Percentiles rank a stretch among this genome's conserved stretches.
phyloP scores from a whole-genome alignment of 1,140 invertebrate genomes.

The Mylabris phalerata region DNA sequence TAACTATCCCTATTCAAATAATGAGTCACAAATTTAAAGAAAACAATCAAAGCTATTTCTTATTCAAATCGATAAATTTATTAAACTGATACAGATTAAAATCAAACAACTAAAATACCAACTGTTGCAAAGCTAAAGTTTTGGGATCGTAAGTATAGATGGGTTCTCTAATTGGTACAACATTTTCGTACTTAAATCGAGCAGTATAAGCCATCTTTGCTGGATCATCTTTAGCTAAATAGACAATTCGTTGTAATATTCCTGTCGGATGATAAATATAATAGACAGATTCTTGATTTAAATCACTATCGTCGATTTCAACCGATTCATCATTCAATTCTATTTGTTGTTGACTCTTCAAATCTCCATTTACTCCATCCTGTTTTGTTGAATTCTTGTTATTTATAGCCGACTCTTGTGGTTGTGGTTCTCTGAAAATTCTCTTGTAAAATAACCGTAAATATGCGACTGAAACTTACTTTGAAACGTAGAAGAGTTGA shows the following conservation, averaged over 20 bases:
- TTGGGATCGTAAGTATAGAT: conserved; percentile 48
- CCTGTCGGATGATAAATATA: conserved; percentile 50
- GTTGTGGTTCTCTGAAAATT: conserved; percentile 11
- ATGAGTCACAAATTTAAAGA: too few relatives aligned
- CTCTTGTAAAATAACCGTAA: not conserved
- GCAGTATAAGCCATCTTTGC: conserved; percentile 51
- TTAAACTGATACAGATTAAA: too few relatives aligned
- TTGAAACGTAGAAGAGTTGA: not conserved
- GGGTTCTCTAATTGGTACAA: conserved; percentile 48
- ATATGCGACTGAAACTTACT: conserved; percentile 7
- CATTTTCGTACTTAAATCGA: conserved; percentile 47
- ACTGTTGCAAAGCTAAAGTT: conserved; percentile 25
- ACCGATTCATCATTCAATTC: conserved; percentile 18
- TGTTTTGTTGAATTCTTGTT: conserved; percentile 7
- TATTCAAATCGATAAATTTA: too few relatives aligned
- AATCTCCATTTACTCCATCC: conserved; percentile 4
- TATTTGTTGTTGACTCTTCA: conserved; percentile 4
- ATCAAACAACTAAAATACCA: not conserved
- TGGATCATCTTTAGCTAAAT: conserved; percentile 45
- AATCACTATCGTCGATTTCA: conserved; percentile 8
- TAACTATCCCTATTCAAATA: too few relatives aligned
- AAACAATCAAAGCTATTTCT: too few relatives aligned
- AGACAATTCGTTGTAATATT: conserved; percentile 46
- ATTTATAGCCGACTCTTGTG: conserved; percentile 1
- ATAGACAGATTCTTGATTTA: conserved; percentile 43